Percentiles rank a stretch among this genome's conserved stretches.
Evolutionary conservation across 2,888 invertebrate genomes (phyloP).

Genomic region (Arenicola marina): DNA sequence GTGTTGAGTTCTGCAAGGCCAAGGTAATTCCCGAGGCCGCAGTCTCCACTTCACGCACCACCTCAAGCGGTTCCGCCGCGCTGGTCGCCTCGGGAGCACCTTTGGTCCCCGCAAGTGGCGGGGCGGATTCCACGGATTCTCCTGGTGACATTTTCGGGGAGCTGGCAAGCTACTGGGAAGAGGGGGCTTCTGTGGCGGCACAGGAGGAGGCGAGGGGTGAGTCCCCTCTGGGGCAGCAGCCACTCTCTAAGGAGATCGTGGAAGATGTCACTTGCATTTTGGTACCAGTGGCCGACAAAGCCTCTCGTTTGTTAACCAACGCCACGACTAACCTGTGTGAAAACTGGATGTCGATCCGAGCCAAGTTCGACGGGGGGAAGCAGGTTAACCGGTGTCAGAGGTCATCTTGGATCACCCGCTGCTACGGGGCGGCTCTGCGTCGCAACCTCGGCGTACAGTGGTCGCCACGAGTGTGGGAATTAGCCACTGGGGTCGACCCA

Average conservation of each 20-base stretch:
- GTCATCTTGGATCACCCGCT: not conserved
- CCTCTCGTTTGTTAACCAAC: not conserved
- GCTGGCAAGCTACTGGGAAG: not conserved
- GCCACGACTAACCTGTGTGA: not conserved
- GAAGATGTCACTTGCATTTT: not conserved
- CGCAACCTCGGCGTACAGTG: not conserved
- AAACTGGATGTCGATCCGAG: not conserved
- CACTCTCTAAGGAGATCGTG: not conserved
- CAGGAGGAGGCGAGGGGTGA: not conserved
- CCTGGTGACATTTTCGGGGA: not conserved
- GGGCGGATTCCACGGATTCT: not conserved
- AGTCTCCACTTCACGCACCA: not conserved
- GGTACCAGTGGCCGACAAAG: not conserved
- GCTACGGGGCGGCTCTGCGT: not conserved
- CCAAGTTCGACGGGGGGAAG: not conserved
- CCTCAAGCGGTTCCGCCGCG: not conserved
- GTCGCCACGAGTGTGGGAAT: not conserved
- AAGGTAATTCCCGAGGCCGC: not conserved
- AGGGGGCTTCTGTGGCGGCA: not conserved
- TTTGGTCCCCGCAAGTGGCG: not conserved
- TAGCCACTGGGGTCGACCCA: too few relatives aligned
- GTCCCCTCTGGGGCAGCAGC: not conserved
- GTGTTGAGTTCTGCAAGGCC: not conserved
- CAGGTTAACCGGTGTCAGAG: not conserved
- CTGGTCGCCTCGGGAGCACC: not conserved